Evolutionary conservation across 2,113 vertebrate genomes (phyloP).

Genomic region (Panthera leo): DNA sequence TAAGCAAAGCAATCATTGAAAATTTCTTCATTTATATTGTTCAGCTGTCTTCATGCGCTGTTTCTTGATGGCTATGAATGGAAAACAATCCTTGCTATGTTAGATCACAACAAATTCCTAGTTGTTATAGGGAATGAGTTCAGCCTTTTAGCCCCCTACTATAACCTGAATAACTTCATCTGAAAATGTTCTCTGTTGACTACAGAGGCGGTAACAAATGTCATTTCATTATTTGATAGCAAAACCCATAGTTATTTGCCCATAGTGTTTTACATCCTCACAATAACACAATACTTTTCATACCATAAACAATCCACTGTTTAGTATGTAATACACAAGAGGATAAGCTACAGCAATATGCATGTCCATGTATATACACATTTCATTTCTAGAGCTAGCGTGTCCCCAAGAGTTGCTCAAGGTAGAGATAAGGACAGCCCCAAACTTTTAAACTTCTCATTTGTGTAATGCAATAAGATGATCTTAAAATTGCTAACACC

Average conservation of each 20-base stretch:
- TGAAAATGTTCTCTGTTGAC: slow-evolving; percentile 17
- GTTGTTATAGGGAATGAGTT: not conserved
- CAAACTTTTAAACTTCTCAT: slow-evolving; percentile 73
- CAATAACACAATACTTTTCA: not conserved
- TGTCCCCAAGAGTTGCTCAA: slow-evolving; percentile 59
- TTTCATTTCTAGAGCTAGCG: slow-evolving; percentile 57
- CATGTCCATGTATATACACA: not conserved
- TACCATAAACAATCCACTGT: not conserved
- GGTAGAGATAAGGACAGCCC: slow-evolving; percentile 63
- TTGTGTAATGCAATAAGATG: slow-evolving; percentile 63
- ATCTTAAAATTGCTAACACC: slow-evolving; percentile 73
- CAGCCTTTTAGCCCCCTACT: not conserved
- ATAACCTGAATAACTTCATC: slow-evolving; percentile 26
- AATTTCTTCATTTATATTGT: not conserved
- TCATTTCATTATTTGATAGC: not conserved
- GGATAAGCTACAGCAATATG: not conserved
- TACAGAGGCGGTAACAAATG: not conserved
- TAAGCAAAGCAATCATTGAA: not conserved
- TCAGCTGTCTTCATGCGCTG: not conserved
- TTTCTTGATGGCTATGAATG: not conserved
- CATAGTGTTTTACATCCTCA: not conserved
- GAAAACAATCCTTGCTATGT: not conserved
- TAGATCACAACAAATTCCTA: not conserved
- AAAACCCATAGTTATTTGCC: slow-evolving; percentile 25
- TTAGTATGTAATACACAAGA: not conserved